These are phyloP conservation scores for Charadrius vociferus DNA, from an alignment of 2,113 vertebrate species.

Conservation along the genomic window DNA sequence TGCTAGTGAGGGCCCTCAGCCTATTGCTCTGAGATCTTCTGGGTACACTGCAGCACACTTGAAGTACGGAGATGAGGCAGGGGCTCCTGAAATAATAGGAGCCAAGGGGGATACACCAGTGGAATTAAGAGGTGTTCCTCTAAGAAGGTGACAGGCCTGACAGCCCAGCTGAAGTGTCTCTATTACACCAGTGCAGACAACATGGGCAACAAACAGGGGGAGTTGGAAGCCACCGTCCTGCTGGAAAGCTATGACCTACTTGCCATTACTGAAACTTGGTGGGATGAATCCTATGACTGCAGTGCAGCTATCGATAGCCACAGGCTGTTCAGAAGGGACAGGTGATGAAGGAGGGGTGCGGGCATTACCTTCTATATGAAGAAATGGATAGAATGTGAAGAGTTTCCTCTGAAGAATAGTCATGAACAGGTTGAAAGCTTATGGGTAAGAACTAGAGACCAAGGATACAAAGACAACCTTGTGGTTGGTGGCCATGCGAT, in stretches of 20 bases:
- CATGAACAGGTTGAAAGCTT: not conserved
- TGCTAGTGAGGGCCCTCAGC: too few relatives aligned
- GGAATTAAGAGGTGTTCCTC: not conserved
- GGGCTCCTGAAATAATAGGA: too few relatives aligned
- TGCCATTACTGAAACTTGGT: not conserved
- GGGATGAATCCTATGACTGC: too few relatives aligned
- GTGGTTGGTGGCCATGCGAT: not conserved
- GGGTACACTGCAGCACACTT: too few relatives aligned
- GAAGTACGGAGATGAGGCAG: too few relatives aligned
- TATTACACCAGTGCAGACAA: too few relatives aligned
- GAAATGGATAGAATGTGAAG: not conserved
- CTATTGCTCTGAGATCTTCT: too few relatives aligned
- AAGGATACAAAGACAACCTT: not conserved
- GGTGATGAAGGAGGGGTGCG: not conserved
- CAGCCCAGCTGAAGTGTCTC: not conserved
- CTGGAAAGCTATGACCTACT: not conserved
- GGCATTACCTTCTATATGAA: not conserved
- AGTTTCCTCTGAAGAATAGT: not conserved
- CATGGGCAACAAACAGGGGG: too few relatives aligned
- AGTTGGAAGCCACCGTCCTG: too few relatives aligned
- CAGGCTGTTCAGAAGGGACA: not conserved
- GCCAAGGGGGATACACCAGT: too few relatives aligned
- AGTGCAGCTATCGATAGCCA: not conserved
- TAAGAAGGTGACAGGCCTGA: not conserved
- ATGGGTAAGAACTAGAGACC: not conserved